Percentiles rank a stretch among this genome's conserved stretches.
Conservation (phyloP, 2,113 vertebrate species). For the Actenoides hombroni region DNA sequence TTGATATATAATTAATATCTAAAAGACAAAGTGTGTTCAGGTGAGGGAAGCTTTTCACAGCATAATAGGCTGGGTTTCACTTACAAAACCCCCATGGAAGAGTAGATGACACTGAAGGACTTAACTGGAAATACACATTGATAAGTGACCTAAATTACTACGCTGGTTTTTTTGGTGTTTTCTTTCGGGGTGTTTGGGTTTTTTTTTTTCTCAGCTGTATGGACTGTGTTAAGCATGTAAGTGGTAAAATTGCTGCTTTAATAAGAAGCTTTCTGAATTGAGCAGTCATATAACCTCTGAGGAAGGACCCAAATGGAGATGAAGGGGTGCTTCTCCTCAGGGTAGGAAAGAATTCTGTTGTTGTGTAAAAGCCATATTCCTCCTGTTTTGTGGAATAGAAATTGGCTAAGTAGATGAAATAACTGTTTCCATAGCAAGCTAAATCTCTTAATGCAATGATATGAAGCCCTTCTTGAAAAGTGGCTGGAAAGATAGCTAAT, state of each 20-base stretch:
- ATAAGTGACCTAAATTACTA: neutral
- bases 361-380: neutral
- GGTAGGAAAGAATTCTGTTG: neutral
- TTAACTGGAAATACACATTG: neutral
- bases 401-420: neutral
- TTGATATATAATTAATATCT: neutral
- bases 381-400: neutral
- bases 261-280: neutral
- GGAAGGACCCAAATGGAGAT: neutral
- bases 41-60: neutral
- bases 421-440: neutral
- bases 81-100: fast-evolving
- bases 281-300: neutral
- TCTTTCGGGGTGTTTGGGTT: no score
- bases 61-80: neutral
- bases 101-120: neutral
- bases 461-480: neutral
- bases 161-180: neutral
- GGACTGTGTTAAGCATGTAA: neutral
- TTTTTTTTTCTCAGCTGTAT: neutral
- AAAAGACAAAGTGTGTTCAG: neutral
- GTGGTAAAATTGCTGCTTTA: neutral
- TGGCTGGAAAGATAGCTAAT: neutral
- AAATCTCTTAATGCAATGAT: neutral
- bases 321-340: neutral